Base-by-base conservation (phyloP, 1,140 invertebrate species). In the Charaxes varanes region DNA sequence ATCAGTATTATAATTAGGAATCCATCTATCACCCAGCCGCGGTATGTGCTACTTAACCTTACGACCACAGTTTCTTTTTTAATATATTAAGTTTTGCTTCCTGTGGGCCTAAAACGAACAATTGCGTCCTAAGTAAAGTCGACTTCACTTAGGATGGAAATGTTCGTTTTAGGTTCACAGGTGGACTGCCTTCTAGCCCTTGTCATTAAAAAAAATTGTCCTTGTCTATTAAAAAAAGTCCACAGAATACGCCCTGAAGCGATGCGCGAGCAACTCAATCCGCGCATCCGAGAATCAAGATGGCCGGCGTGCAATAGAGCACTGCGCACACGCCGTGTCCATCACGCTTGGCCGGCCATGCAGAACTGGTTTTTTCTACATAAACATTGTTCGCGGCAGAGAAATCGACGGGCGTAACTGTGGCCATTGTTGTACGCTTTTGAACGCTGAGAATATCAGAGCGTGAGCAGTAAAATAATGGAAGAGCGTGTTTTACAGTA, bases 321-420 rank as follows among this genome's bases (percentile, higher is more conserved):
- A 81, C 77, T 33, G 66, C 64, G 70, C 77, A 64, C 70, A 65
- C 72, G 72, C 70, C 74, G 64, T 79, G 65, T 76, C 77, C 55
- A 74, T 53, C 59, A 37, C 63, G 70, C 58, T 71, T 69, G 68
- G 48, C 49, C 62, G 33, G 53, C 47, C 62, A 71, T 73, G 64
- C 77, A 65, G 48, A 66, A 76, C 52, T 49, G 55, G 62, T 79
- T 78, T 74, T 77, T 79, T 80, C 59, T 70, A 77, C 70, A 78
- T 77, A 76, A 82, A 82, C 69, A 82, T 79, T 79, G 77, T 82
- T 79, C 77, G 66, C 72, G 61, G 73, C 67, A 78, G 77, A 73
- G 73, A 82, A 79, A 82, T 79, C 77, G 77, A 64, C 74, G 70
- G 65, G 63, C 77, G 74, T 82, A 72, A 74, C 77, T 64, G 60